Evolutionary conservation across 2,888 invertebrate species (phyloP).

Genomic region (Argyra leucocephala): DNA sequence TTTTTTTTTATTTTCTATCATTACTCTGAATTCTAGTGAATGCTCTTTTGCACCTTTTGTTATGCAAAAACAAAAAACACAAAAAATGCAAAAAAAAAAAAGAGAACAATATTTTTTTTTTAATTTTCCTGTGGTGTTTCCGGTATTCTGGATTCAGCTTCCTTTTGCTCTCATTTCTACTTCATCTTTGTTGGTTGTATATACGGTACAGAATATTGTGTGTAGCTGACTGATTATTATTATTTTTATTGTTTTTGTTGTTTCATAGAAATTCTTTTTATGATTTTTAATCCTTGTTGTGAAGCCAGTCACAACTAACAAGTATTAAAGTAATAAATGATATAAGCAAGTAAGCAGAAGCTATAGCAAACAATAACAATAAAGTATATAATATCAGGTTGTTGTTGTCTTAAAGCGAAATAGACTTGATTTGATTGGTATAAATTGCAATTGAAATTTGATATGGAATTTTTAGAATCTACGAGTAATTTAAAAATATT

Average conservation of each 20-base stretch:
- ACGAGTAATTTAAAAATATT: too few species aligned
- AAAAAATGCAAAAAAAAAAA: not conserved
- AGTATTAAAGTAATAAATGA: too few species aligned
- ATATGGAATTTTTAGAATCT: too few species aligned
- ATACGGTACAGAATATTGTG: too few species aligned
- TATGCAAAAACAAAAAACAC: conserved; percentile 1
- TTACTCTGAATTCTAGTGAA: conserved; percentile 2
- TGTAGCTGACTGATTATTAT: not conserved
- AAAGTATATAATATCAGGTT: too few species aligned
- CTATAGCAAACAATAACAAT: too few species aligned
- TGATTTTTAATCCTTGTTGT: not conserved
- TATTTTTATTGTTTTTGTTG: not conserved
- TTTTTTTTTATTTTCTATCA: not conserved
- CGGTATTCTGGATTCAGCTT: conserved; percentile 20
- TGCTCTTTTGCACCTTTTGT: conserved; percentile 22
- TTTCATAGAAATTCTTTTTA: not conserved
- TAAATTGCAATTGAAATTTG: too few species aligned
- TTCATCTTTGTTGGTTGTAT: not conserved
- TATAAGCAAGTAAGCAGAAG: too few species aligned
- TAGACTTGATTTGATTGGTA: too few species aligned
- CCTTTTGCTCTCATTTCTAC: not conserved
- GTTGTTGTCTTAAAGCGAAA: too few species aligned
- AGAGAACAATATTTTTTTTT: conserved; percentile 12
- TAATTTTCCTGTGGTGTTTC: conserved; percentile 25
- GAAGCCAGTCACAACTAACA: too few species aligned